Percentiles rank a stretch among this genome's conserved stretches.
Conservation (phyloP, 2,797 vertebrate genomes). For the Anas capensis region DNA sequence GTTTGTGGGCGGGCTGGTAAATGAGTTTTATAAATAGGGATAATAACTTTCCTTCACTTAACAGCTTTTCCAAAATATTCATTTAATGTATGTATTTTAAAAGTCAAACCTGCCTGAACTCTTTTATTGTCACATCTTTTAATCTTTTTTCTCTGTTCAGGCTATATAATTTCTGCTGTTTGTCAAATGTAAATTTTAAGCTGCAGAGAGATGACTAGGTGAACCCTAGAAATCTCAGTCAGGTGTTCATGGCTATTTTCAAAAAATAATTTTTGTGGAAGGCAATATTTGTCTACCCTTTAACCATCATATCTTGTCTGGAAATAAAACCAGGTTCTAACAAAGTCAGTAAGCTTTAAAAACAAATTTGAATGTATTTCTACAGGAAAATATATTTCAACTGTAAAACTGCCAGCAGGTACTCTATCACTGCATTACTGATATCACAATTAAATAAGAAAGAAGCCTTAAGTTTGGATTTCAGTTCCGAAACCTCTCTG, state of each 20-base stretch:
- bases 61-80: not conserved
- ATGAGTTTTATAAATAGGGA: not conserved
- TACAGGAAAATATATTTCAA: not conserved
- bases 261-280: not conserved
- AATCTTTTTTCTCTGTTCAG: not conserved
- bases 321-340: conserved; percentile 4
- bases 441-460: not conserved
- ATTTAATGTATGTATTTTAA: not conserved
- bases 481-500: not conserved
- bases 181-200: not conserved
- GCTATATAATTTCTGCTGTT: not conserved
- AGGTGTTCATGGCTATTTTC: not conserved
- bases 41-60: not conserved
- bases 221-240: not conserved
- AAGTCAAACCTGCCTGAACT: not conserved
- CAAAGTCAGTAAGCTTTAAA: not conserved
- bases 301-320: not conserved
- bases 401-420: not conserved
- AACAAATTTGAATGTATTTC: not conserved
- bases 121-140: not conserved
- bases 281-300: not conserved
- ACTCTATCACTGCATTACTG: not conserved
- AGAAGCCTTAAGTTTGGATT: not conserved
- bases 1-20: not conserved
- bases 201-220: not conserved